Conservation (phyloP, 2,888 invertebrate species). For the Ganaspis brasiliensis region DNA sequence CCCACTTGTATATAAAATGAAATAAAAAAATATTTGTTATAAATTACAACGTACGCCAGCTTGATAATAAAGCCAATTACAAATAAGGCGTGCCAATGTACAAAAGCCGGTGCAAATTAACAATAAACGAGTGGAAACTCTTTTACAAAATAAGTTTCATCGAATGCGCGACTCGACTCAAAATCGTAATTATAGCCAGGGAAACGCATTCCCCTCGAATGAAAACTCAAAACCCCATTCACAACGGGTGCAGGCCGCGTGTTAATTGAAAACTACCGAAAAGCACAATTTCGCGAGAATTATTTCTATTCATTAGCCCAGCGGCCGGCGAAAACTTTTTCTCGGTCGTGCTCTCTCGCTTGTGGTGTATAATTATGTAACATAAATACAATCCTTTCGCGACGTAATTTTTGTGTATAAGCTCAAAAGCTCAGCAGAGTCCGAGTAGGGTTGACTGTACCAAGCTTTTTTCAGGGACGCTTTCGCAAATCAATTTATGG, state of each 20-base stretch:
- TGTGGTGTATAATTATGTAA: slow-evolving; percentile 76
- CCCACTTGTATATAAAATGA: no score
- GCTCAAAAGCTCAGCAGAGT: slow-evolving; percentile 74
- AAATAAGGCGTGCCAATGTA: no score
- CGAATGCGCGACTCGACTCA: slow-evolving; percentile 54
- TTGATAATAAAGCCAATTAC: no score
- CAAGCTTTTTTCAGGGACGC: slow-evolving; percentile 74
- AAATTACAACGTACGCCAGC: no score
- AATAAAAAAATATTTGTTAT: no score
- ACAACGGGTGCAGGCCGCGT: slow-evolving; percentile 62
- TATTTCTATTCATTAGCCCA: slow-evolving; percentile 80
- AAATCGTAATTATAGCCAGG: slow-evolving; percentile 70
- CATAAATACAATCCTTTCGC: slow-evolving; percentile 78
- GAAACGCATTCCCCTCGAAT: slow-evolving; percentile 63
- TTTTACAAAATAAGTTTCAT: slow-evolving; percentile 59
- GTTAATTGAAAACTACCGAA: slow-evolving; percentile 79
- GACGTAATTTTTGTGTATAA: slow-evolving; percentile 79
- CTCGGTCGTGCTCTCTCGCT: slow-evolving; percentile 57
- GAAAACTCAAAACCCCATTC: slow-evolving; percentile 71
- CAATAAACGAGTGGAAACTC: slow-evolving; percentile 19
- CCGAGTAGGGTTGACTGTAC: slow-evolving; percentile 58
- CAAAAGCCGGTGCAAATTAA: neutral
- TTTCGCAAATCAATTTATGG: slow-evolving; percentile 80
- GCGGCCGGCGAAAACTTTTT: slow-evolving; percentile 64
- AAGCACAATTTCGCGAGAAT: slow-evolving; percentile 77